Percentiles rank a stretch among this genome's conserved stretches.
Conservation (phyloP, 2,888 invertebrate genomes). For the Lepidonotus clava region DNA sequence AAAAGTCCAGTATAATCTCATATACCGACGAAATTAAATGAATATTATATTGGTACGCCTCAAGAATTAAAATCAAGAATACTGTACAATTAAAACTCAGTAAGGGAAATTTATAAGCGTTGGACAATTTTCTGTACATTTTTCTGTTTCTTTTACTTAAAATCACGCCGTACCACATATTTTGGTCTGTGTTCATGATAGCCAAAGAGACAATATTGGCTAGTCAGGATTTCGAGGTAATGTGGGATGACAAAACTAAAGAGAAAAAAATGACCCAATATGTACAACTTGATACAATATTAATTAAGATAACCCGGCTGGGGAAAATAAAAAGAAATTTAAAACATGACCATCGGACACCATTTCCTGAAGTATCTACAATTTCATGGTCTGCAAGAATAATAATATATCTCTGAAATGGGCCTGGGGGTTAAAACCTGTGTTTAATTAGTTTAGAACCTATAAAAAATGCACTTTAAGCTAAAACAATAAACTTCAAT, state of each 20-base stretch:
- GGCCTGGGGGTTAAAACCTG: not conserved
- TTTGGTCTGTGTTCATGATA: not conserved
- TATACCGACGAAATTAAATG: not conserved
- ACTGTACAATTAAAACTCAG: slow-evolving; percentile 31
- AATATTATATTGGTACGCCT: not conserved
- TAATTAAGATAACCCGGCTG: not conserved
- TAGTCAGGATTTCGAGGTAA: slow-evolving; percentile 31
- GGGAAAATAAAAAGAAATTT: not conserved
- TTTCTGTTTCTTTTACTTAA: not conserved
- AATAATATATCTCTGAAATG: not conserved
- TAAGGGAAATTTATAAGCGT: not conserved
- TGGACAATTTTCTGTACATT: not conserved
- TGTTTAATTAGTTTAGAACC: not conserved
- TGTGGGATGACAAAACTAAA: not conserved
- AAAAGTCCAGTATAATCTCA: too few relatives aligned
- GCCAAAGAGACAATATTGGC: not conserved
- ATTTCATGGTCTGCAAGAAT: not conserved
- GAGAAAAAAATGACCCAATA: not conserved
- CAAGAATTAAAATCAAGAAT: not conserved
- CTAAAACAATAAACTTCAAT: not conserved
- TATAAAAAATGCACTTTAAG: not conserved
- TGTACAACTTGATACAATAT: slow-evolving; percentile 33
- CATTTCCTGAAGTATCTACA: slow-evolving; percentile 12
- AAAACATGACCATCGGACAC: slow-evolving; percentile 9
- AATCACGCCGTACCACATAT: not conserved